phyloP scores from a whole-genome alignment of 1,140 invertebrate species.

The Caenorhabditis briggsae region DNA sequence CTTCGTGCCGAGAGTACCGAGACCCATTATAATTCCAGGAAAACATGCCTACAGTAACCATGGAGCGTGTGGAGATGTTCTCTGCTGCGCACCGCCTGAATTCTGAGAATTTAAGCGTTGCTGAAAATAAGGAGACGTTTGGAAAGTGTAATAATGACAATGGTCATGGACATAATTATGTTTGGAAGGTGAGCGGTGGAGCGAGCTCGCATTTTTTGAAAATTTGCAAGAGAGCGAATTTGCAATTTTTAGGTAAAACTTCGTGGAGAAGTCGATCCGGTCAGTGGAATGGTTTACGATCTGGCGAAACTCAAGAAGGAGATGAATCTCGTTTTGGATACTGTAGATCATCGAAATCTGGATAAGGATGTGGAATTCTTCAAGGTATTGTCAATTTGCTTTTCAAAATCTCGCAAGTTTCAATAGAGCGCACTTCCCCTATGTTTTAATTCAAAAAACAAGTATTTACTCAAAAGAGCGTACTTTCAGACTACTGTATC shows the following conservation, averaged over 20 bases:
- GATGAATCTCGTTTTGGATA: constrained; percentile 58
- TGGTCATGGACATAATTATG: constrained; percentile 65
- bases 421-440: not conserved
- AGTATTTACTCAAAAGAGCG: not conserved
- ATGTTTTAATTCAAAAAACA: not conserved
- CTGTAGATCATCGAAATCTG: constrained; percentile 62
- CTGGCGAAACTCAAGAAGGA: constrained; percentile 60
- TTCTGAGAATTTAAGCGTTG: constrained; percentile 56
- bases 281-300: constrained; percentile 62
- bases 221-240: too few species aligned
- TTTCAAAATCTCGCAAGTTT: too few species aligned
- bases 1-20: too few species aligned
- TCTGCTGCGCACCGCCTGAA: constrained; percentile 63
- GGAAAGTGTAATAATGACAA: constrained; percentile 65
- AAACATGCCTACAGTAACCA: constrained; percentile 30
- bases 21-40: too few species aligned
- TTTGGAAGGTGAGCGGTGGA: constrained; percentile 54
- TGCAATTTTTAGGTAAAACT: constrained; percentile 41
- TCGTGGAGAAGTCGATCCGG: constrained; percentile 42
- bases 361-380: constrained; percentile 62
- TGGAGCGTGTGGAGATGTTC: constrained; percentile 61
- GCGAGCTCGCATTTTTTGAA: not conserved
- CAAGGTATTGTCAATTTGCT: constrained; percentile 50
- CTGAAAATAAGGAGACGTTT: constrained; percentile 64
- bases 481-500: constrained; percentile 39